Base-by-base conservation (phyloP, 1,140 invertebrate genomes). In the Drosophila melanica region DNA sequence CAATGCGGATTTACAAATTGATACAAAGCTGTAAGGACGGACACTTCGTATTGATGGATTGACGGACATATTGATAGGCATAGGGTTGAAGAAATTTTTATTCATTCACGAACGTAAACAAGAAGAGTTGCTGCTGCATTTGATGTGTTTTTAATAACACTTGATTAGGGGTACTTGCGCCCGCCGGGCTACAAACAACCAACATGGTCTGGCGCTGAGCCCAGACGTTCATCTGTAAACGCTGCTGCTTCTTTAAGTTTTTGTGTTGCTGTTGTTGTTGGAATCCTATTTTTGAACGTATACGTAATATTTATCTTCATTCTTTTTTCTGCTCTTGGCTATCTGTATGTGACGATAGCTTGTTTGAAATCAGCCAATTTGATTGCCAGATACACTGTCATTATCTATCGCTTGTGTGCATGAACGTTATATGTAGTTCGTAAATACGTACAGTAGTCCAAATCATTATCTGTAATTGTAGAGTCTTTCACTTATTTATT, bases 281-380 rank as follows among this genome's bases (percentile, higher is more conserved):
- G 79, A 71, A 67, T 69, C 70, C 80, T 89, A 80, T 84, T 89
- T 84, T 77, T 80, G 79, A 70, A 79, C 84, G 84, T 80, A 89
- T 87, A 89, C 84, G 84, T 87, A 89, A 87, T 87, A 87, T 89
- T 65, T 58, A 14, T 42, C 45, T 54, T 41, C 18, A n/a, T 42
- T 39, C 16, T 11, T 65, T 30, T 39, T 45, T 57, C 14, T 11
- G 37, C n/a, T 54, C 18, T 39, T 65, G 3, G 7, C 27, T 53
- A n/a, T 53, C 27, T 69, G 35, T 66, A 18, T 69, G 64, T 57
- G 66, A 18, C 35, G 16, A 27, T 48, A 27, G 47, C 47, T 8
- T 23, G n/a, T 53, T 59, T 58, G 45, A 37, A 55, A 55, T 65
- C 23, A 47, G 37, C 30, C 53, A 69, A 57, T 39, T 74, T 63